Base-by-base conservation (phyloP, 1,140 invertebrate genomes). In the Ectropis grisescens region DNA sequence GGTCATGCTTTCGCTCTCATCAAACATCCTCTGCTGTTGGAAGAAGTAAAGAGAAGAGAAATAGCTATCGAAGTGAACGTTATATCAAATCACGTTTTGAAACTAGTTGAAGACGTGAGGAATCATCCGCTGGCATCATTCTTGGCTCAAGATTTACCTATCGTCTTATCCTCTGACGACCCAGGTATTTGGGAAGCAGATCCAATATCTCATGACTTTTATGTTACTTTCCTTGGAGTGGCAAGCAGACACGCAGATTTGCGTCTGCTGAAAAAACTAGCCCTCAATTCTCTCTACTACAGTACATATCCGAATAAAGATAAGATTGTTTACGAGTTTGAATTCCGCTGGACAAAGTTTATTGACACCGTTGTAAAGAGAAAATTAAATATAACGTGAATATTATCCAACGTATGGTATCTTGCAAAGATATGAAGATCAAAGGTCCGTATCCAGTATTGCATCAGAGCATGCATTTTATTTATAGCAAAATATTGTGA, bases 21-120 rank as follows among this genome's bases (percentile, higher is more conserved):
- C 0, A 94, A 93, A 54, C 93, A 96, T 75, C 93, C 93, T 0
- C 41, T 83, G 2, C 60, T 93, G 0, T 52, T 90, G 52, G 58
- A 89, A 11, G 66, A 88, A 28, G 84, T 87, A 0, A 87, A 85
- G 39, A 72, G 88, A 24, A 79, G 83, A 30, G 69, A 86, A 10
- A 92, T 95, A 37, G 88, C 90, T 4, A 65, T 95, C 5, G 94
- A 96, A 81, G 79, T 95, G 0, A 93, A 91, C 65, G 93, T 93
- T 0, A 87, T 96, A 26, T 92, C 90, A 0, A 91, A 91, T 59
- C 85, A 92, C 85, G 90, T 95, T 1, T 61, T 96, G n/a, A 86
- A 85, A 41, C 65, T 95, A 5, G 87, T 94, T 0, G 71, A 85
- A 1, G 93, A 96, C 60, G 62, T 92, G 0, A 83, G 93, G 13